Conservation (phyloP, 1,140 invertebrate species). For the Zaprionus inermis region DNA sequence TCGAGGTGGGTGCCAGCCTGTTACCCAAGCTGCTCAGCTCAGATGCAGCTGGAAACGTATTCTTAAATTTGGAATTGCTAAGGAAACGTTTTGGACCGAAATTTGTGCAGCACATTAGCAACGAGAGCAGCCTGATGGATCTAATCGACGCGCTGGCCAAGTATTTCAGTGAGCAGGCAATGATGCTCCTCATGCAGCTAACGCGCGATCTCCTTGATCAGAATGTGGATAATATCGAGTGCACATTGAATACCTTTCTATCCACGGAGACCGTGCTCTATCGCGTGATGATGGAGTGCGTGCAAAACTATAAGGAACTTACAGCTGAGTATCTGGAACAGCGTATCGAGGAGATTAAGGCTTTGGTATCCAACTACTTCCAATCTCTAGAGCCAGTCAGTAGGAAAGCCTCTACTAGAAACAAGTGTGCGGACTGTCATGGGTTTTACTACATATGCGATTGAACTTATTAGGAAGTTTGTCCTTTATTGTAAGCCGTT, state of each 20-base stretch:
- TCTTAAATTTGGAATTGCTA: conserved; percentile 55
- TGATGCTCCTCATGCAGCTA: conserved; percentile 63
- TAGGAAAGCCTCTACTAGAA: conserved; percentile 5
- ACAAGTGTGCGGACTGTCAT: conserved; percentile 30
- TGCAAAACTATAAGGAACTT: conserved; percentile 66
- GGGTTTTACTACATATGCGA: conserved; percentile 31
- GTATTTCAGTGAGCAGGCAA: conserved; percentile 58
- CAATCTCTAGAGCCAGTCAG: conserved; percentile 30
- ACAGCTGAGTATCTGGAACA: conserved; percentile 54
- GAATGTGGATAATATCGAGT: conserved; percentile 62
- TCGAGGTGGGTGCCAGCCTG: conserved; percentile 31
- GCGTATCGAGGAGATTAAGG: conserved; percentile 54
- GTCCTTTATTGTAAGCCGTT: not conserved
- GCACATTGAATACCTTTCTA: conserved; percentile 63
- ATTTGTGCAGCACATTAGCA: conserved; percentile 73
- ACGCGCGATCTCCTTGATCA: conserved; percentile 62
- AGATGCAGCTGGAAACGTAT: conserved; percentile 38
- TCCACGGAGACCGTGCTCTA: conserved; percentile 72
- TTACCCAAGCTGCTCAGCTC: conserved; percentile 48
- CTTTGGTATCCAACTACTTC: conserved; percentile 55
- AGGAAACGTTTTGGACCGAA: conserved; percentile 49
- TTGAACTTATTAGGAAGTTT: not conserved
- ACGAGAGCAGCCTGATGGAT: conserved; percentile 59
- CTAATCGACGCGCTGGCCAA: conserved; percentile 55
- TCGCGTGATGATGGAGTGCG: conserved; percentile 65